A percentile compares a stretch with the other conserved stretches of the same genome.
Evolutionary conservation across 2,113 vertebrate species (phyloP).

Genomic region (Ammodramus savannarum): DNA sequence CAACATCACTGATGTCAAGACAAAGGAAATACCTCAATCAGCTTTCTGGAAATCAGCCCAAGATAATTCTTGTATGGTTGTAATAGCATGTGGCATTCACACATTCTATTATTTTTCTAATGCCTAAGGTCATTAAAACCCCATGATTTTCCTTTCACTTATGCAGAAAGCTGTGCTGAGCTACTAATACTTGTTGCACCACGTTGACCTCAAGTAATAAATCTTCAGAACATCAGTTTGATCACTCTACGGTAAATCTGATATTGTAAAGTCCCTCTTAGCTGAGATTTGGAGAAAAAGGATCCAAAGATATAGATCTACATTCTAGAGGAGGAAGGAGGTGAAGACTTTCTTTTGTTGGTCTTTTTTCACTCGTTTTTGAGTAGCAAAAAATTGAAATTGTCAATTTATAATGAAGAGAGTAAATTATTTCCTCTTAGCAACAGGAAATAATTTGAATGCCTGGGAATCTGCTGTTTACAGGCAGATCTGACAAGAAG

Average conservation of each 20-base stretch:
- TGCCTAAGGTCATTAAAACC: slow-evolving; percentile 19
- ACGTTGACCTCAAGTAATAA: neutral
- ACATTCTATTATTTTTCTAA: slow-evolving; percentile 2
- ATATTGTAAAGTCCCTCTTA: neutral
- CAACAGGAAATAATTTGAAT: neutral
- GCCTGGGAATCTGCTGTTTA: neutral
- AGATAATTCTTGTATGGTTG: neutral
- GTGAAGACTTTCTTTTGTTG: neutral
- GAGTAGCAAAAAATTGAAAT: neutral
- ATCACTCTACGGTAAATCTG: neutral
- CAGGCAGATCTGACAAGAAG: neutral
- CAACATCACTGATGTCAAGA: neutral
- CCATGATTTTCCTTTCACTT: neutral
- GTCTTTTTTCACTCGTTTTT: neutral
- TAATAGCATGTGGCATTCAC: neutral
- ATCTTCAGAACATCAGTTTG: slow-evolving; percentile 7
- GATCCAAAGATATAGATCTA: neutral
- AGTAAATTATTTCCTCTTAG: neutral
- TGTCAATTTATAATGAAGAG: neutral
- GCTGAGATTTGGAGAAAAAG: neutral
- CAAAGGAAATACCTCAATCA: neutral
- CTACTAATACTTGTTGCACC: slow-evolving; percentile 37
- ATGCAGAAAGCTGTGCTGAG: neutral
- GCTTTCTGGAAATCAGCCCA: neutral
- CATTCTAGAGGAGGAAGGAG: neutral